These are phyloP conservation scores for Drosophila truncata DNA, from an alignment of 1,140 invertebrate species.

Conservation along the genomic window DNA sequence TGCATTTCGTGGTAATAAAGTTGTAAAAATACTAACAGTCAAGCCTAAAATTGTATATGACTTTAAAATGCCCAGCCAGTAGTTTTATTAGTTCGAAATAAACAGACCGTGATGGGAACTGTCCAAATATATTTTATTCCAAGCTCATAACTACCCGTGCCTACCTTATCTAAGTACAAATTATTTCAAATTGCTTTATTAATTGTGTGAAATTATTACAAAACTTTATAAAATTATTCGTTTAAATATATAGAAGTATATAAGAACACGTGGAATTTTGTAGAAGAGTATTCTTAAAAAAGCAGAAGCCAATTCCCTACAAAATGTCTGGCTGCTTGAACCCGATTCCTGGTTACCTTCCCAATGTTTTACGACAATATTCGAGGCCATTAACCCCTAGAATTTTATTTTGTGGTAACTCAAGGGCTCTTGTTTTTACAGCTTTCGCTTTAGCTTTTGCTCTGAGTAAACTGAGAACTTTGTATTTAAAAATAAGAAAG, in stretches of 20 bases:
- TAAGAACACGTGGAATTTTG: not conserved
- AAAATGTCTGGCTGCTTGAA: too few relatives aligned
- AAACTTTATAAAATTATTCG: not conserved
- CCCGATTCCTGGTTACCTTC: not conserved
- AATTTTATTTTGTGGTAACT: not conserved
- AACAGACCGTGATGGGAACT: slow-evolving; percentile 4
- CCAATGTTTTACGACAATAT: not conserved
- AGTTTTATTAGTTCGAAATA: not conserved
- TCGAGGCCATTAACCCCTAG: not conserved
- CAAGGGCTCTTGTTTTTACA: not conserved
- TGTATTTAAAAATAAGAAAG: too few relatives aligned
- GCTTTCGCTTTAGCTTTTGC: not conserved
- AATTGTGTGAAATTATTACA: not conserved
- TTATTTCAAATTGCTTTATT: not conserved
- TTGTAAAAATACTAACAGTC: slow-evolving; percentile 6
- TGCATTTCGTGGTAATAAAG: slow-evolving; percentile 1
- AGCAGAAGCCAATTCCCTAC: not conserved
- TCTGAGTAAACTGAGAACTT: not conserved
- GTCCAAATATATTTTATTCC: not conserved
- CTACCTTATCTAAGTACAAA: not conserved
- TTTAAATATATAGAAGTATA: too few relatives aligned
- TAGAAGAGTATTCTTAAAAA: not conserved
- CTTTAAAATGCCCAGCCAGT: not conserved
- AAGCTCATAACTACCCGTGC: not conserved
- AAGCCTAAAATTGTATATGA: slow-evolving; percentile 5